Evolutionary conservation across 2,888 invertebrate genomes (phyloP), one percentile per base, ranked within the genome.

Genomic region (Tiliacea aurago): DNA sequence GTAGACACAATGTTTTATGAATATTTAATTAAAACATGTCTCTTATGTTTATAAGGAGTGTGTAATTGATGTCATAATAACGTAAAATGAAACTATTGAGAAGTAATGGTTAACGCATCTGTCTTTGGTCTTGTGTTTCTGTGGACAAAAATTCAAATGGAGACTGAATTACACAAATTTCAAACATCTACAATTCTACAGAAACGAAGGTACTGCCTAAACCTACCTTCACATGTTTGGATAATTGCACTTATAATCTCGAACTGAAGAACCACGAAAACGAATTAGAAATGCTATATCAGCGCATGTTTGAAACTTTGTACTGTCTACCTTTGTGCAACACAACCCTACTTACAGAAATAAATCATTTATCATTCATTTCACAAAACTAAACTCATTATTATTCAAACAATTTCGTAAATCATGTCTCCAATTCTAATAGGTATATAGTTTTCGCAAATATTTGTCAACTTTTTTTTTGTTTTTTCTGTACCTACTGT

Each of bases 371-470:
- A 61, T 41, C 23, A 65, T 64, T 64, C 23, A 37, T 47, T 65
- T 65, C 68, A 15, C 37, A 37, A 68, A 47, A 69, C 20, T 41
- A n/a, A 62, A 62, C 28, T 61, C 18, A 61, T 61, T 45, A 62
- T 45, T 49, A 69, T 49, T 49, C 37, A 64, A 47, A 33, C 13
- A 15, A 37, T 65, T 63, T 28, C 4, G 20, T 45, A 63, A 63
- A 63, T 28, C 4, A 45, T 62, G 23, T 58, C 56, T 43, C 18
- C 23, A 28, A n/a, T 59, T 43, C 28, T 43, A 15, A n/a, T 33
- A 66, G 66, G 15, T n/a, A n/a, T n/a, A n/a, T n/a, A n/a, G n/a
- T n/a, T 59, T 65, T 28, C 10, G 43, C 10, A 20, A 43, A 41
- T 28, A 23, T 18, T 18, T 5, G 15, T 0, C n/a, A 33, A 10